phyloP scores from a whole-genome alignment of 2,113 vertebrate species.

The Bombycilla garrulus region DNA sequence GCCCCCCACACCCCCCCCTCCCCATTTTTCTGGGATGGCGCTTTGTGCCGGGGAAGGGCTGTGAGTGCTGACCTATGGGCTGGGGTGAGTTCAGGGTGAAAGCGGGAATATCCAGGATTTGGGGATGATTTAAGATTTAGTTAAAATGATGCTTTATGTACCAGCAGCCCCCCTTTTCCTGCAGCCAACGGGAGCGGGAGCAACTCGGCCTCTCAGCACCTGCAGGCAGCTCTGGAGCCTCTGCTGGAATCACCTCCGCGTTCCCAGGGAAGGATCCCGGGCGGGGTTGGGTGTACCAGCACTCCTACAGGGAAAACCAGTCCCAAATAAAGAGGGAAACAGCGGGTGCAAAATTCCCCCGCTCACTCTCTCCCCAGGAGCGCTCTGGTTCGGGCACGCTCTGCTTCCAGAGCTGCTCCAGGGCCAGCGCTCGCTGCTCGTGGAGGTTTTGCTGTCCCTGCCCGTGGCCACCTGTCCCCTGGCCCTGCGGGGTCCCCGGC shows the following conservation, averaged over 20 bases:
- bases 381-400: background rate
- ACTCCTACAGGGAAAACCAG: background rate
- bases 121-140: background rate
- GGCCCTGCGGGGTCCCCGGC: background rate
- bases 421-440: fast-evolving
- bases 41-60: background rate
- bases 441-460: background rate
- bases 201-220: background rate
- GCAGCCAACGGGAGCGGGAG: fast-evolving
- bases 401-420: background rate
- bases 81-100: background rate
- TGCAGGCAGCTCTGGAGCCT: background rate
- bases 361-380: background rate
- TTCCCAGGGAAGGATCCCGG: background rate
- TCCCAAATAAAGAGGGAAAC: background rate
- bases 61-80: fast-evolving
- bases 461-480: background rate
- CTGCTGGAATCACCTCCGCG: background rate
- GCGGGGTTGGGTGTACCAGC: background rate
- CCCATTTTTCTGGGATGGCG: background rate
- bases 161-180: background rate
- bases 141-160: background rate
- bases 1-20: no score
- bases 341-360: background rate
- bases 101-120: background rate